Percentiles rank a stretch among this genome's conserved stretches.
phyloP scores from a whole-genome alignment of 2,797 vertebrate genomes.

The Iguana delicatissima region DNA sequence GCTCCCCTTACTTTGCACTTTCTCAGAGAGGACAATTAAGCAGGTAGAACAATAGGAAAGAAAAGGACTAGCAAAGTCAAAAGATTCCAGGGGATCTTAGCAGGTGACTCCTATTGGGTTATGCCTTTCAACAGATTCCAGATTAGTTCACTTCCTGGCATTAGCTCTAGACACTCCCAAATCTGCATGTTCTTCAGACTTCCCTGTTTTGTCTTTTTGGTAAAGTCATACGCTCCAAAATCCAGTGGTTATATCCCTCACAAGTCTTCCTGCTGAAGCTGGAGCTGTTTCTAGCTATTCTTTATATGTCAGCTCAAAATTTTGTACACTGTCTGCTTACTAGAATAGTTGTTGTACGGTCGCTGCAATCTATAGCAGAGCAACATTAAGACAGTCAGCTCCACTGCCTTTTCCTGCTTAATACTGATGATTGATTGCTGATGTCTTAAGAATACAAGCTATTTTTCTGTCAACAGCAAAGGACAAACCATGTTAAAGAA shows the following conservation, averaged over 20 bases:
- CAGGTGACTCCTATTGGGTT: background rate
- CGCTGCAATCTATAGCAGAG: background rate
- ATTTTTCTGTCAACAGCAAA: slow-evolving; percentile 1
- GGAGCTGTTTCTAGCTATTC: background rate
- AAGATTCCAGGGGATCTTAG: background rate
- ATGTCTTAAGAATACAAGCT: background rate
- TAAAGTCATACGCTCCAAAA: background rate
- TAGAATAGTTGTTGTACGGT: background rate
- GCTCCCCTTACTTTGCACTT: background rate
- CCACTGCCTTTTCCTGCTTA: background rate
- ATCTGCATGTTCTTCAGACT: background rate
- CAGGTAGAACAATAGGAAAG: background rate
- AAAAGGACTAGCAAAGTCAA: background rate
- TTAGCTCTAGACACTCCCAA: background rate
- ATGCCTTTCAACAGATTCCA: background rate
- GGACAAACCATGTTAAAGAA: slow-evolving; percentile 9
- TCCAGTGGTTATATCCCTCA: too few species aligned
- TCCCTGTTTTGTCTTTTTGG: too few species aligned
- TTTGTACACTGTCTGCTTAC: background rate
- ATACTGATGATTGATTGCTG: background rate
- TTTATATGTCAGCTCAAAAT: background rate
- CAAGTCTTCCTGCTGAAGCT: background rate
- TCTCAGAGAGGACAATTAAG: background rate
- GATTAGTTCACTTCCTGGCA: background rate
- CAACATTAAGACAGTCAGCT: background rate